Evolutionary conservation across 2,888 invertebrate genomes (phyloP).

Genomic region (Phalera bucephala): DNA sequence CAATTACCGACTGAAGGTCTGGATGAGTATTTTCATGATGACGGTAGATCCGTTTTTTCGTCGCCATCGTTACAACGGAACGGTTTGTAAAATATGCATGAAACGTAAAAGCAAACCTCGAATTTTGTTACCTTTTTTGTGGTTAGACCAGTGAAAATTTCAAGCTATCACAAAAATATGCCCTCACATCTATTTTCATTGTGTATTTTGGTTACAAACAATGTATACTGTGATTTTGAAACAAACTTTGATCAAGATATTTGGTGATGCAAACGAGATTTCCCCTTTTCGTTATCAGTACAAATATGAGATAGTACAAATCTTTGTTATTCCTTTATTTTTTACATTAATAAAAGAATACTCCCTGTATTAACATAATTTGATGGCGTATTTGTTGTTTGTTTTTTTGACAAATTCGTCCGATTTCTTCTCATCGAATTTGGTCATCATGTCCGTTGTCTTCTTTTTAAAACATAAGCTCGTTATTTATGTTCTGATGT

Average conservation of each 20-base stretch:
- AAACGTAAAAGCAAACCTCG: background rate
- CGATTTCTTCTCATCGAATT: no score
- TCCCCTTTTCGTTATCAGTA: background rate
- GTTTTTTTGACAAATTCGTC: no score
- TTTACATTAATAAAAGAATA: no score
- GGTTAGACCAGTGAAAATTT: constrained; percentile 3
- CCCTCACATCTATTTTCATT: background rate
- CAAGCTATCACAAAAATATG: background rate
- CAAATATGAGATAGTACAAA: no score
- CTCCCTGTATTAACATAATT: no score
- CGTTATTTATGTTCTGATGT: no score
- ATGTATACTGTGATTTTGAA: background rate
- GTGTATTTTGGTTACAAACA: background rate
- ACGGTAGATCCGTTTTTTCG: background rate
- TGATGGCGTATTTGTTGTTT: no score
- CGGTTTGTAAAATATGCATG: constrained; percentile 1
- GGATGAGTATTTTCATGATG: background rate
- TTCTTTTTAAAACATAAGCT: no score
- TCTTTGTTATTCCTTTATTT: no score
- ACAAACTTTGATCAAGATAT: background rate
- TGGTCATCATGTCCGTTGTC: no score
- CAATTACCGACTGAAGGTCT: background rate
- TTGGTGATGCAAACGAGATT: background rate
- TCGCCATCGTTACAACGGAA: background rate
- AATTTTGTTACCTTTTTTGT: constrained; percentile 1